Evolutionary conservation across 37 sponge, comb jelly and placozoan species (phyloP).

Genomic region (Ianthella basta): DNA sequence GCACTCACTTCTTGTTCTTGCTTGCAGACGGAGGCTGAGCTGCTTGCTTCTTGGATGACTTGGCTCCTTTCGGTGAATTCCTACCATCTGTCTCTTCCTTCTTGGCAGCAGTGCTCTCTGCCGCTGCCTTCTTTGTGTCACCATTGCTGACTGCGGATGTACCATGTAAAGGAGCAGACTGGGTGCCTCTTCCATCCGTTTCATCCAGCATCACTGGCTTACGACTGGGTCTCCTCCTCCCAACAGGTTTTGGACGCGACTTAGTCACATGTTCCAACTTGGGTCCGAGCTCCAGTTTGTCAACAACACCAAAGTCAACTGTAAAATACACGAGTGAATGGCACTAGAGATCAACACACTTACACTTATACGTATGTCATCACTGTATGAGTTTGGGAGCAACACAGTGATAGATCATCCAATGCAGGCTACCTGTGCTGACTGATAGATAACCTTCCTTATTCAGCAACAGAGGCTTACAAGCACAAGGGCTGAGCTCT

Average conservation of each 20-base stretch:
- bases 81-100: too few relatives aligned
- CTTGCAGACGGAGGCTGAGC: too few relatives aligned
- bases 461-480: too few relatives aligned
- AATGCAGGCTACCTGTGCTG: too few relatives aligned
- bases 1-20: too few relatives aligned
- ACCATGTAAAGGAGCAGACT: background rate
- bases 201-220: background rate
- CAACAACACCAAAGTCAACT: constrained; percentile 24
- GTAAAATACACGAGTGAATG: background rate
- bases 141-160: constrained; percentile 4
- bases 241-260: constrained; percentile 60
- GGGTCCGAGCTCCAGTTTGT: constrained; percentile 35
- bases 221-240: constrained; percentile 1
- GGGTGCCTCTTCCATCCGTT: background rate
- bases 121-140: background rate
- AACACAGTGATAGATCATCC: too few relatives aligned
- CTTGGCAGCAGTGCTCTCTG: background rate
- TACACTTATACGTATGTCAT: too few relatives aligned
- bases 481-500: too few relatives aligned
- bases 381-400: too few relatives aligned
- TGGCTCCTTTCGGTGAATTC: too few relatives aligned
- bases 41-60: too few relatives aligned
- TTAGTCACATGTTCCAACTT: constrained; percentile 69
- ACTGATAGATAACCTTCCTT: too few relatives aligned
- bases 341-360: constrained; percentile 65